Evolutionary conservation across 1,140 invertebrate genomes (phyloP).

Genomic region (Wiebesia pumilae): DNA sequence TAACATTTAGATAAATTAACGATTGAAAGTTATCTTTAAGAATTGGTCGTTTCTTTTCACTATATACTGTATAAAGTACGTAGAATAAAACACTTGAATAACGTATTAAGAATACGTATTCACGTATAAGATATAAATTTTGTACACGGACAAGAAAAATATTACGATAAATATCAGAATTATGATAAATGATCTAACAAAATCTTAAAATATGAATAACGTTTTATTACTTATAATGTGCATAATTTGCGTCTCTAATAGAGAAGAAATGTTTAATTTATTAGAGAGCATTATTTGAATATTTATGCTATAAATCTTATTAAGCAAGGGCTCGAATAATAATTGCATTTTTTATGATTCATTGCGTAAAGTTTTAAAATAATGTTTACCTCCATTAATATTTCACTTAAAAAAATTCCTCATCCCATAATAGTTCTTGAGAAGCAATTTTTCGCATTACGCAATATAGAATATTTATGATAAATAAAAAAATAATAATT

Average conservation of each 20-base stretch:
- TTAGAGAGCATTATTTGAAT: neutral
- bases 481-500: conserved; percentile 7
- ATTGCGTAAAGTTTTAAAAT: neutral
- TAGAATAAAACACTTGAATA: no score
- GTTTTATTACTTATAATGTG: no score
- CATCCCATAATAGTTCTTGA: neutral
- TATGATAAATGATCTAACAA: no score
- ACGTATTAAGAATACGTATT: no score
- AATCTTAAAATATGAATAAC: no score
- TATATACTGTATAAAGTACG: no score
- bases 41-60: no score
- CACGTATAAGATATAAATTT: no score
- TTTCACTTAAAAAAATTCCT: neutral
- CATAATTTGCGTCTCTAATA: neutral
- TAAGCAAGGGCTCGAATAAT: neutral
- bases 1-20: no score
- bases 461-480: neutral
- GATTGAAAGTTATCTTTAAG: no score
- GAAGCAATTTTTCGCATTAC: neutral
- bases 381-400: neutral
- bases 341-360: neutral
- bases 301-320: neutral
- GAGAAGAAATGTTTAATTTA: neutral
- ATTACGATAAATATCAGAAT: no score
- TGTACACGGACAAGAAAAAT: no score